A percentile compares a stretch with the other conserved stretches of the same genome.
phyloP scores from a whole-genome alignment of 2,888 invertebrate species.

The Philaethria dido region DNA sequence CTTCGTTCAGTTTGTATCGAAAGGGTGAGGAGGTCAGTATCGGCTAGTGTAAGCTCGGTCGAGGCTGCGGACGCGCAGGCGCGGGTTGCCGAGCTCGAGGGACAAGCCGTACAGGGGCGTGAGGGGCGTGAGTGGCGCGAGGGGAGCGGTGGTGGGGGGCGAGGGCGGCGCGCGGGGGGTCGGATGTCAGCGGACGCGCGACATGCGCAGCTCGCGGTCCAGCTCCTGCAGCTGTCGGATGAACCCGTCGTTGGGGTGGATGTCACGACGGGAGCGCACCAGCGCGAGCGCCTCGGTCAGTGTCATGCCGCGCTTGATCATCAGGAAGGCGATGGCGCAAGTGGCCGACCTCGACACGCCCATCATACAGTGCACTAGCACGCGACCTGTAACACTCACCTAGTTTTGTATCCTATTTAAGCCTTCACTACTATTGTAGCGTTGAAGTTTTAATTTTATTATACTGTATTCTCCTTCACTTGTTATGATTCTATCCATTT shows the following conservation, averaged over 20 bases:
- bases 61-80: slow-evolving; percentile 66
- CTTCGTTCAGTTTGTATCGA: slow-evolving; percentile 27
- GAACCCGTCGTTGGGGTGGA: slow-evolving; percentile 92
- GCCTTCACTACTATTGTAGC: neutral
- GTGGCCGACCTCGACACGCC: slow-evolving; percentile 93
- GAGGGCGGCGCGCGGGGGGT: slow-evolving; percentile 49
- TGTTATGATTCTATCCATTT: neutral
- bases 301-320: slow-evolving; percentile 90
- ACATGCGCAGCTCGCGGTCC: slow-evolving; percentile 83
- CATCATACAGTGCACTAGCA: slow-evolving; percentile 91
- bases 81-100: slow-evolving; percentile 52
- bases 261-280: slow-evolving; percentile 88
- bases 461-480: neutral
- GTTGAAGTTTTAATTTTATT: neutral
- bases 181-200: slow-evolving; percentile 77
- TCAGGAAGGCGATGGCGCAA: slow-evolving; percentile 90
- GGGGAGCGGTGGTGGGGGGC: slow-evolving; percentile 55
- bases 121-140: slow-evolving; percentile 6
- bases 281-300: slow-evolving; percentile 89
- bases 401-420: slow-evolving; percentile 23
- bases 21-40: slow-evolving; percentile 39
- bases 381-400: slow-evolving; percentile 84
- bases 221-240: slow-evolving; percentile 89
- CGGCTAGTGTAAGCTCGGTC: slow-evolving; percentile 64
- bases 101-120: slow-evolving; percentile 59